Evolutionary conservation across 2,113 vertebrate genomes (phyloP).

Genomic region (Macroglossus sobrinus): DNA sequence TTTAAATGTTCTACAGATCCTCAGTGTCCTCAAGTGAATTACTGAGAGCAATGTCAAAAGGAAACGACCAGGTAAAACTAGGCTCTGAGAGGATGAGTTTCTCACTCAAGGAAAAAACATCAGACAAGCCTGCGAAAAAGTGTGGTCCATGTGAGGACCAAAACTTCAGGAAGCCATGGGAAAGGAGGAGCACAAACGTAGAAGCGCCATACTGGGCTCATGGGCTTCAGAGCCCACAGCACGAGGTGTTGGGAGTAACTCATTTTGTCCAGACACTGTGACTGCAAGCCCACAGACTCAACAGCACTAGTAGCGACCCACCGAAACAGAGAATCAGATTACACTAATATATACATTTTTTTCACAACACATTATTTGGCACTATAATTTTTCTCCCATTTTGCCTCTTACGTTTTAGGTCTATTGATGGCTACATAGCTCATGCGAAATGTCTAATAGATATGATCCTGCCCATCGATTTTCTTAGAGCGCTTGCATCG

Average conservation of each 20-base stretch:
- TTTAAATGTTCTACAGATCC: not conserved
- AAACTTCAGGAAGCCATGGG: not conserved
- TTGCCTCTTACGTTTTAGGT: not conserved
- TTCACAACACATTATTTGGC: not conserved
- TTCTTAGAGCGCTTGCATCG: not conserved
- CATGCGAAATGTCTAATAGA: not conserved
- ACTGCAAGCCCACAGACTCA: no score
- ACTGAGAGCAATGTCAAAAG: not conserved
- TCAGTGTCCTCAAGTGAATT: not conserved
- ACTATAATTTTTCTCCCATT: not conserved
- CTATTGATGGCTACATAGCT: not conserved
- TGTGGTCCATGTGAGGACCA: not conserved
- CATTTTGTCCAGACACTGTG: not conserved
- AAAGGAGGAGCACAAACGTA: accelerated
- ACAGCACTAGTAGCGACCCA: accelerated
- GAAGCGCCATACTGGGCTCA: accelerated
- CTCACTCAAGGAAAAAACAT: not conserved
- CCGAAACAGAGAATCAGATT: not conserved
- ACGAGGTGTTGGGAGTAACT: not conserved
- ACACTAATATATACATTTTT: not conserved
- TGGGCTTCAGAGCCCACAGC: accelerated
- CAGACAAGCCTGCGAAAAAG: not conserved
- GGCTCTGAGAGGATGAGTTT: not conserved
- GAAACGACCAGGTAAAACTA: not conserved
- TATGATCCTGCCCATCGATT: not conserved